Percentiles rank a stretch among this genome's conserved stretches.
Conservation (phyloP, 2,888 invertebrate genomes). For the Eupithecia subumbrata region DNA sequence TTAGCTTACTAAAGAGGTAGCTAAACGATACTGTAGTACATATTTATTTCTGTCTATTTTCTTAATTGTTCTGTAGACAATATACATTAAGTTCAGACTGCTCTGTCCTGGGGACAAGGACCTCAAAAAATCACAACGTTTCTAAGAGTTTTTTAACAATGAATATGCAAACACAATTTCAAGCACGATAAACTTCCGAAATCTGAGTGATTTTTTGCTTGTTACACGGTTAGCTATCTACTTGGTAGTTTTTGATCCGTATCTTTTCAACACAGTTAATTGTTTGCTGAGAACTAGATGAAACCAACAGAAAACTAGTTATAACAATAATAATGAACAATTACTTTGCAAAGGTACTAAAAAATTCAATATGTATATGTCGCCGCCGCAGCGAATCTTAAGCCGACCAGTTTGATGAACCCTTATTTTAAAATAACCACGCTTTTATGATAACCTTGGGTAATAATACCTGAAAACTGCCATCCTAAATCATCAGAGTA, state of each 20-base stretch:
- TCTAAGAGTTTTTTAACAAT: slow-evolving; percentile 32
- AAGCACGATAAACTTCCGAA: slow-evolving; percentile 41
- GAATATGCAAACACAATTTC: slow-evolving; percentile 41
- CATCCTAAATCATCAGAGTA: too few species aligned
- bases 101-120: neutral
- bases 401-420: too few species aligned
- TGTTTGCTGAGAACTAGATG: neutral
- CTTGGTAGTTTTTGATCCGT: neutral
- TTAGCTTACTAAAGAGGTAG: too few species aligned
- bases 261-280: slow-evolving; percentile 6
- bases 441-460: too few species aligned
- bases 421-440: too few species aligned
- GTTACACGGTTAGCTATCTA: slow-evolving; percentile 25
- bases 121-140: neutral
- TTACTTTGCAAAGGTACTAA: neutral
- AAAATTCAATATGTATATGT: neutral
- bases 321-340: neutral
- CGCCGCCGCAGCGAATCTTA: too few species aligned
- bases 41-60: neutral
- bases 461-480: too few species aligned
- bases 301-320: neutral
- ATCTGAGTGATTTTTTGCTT: slow-evolving; percentile 35
- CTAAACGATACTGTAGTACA: neutral
- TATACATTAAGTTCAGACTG: neutral
- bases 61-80: neutral